These are phyloP conservation scores for Dendrolimus punctatus DNA, from an alignment of 1,140 invertebrate species.

Conservation along the genomic window DNA sequence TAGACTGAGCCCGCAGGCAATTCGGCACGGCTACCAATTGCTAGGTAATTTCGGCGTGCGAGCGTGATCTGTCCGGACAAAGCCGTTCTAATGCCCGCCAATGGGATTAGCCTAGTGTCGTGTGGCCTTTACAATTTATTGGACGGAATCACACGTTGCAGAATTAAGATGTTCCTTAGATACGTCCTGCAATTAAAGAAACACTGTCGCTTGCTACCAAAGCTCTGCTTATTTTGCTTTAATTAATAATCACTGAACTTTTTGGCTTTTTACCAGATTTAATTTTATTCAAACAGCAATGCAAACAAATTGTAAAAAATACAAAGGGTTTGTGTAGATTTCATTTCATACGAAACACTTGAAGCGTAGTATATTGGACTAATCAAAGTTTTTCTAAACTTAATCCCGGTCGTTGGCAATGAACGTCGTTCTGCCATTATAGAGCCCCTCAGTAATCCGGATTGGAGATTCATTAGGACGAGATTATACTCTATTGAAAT, in stretches of 20 bases:
- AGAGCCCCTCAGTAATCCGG: constrained; percentile 63
- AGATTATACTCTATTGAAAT: constrained; percentile 74
- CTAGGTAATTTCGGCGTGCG: constrained; percentile 65
- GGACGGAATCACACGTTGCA: constrained; percentile 45
- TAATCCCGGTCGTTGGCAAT: constrained; percentile 46
- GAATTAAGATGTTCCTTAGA: constrained; percentile 37
- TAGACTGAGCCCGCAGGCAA: constrained; percentile 64
- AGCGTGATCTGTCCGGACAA: constrained; percentile 64
- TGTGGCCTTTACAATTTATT: constrained; percentile 61
- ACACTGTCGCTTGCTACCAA: background rate
- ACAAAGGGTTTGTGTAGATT: background rate
- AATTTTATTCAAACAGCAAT: no score
- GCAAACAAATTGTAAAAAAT: background rate
- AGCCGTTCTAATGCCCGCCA: constrained; percentile 65
- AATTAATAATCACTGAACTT: background rate
- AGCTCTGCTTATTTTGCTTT: no score
- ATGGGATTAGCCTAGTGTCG: constrained; percentile 66
- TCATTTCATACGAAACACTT: constrained; percentile 4
- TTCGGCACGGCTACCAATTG: constrained; percentile 65
- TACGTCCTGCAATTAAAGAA: constrained; percentile 3
- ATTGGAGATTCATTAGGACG: constrained; percentile 72
- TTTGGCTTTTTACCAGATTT: background rate
- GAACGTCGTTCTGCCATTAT: constrained; percentile 46
- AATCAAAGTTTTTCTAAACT: constrained; percentile 62
- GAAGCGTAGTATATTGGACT: constrained; percentile 19